Conservation (phyloP, 2,113 vertebrate genomes). For the Microtus ochrogaster region DNA sequence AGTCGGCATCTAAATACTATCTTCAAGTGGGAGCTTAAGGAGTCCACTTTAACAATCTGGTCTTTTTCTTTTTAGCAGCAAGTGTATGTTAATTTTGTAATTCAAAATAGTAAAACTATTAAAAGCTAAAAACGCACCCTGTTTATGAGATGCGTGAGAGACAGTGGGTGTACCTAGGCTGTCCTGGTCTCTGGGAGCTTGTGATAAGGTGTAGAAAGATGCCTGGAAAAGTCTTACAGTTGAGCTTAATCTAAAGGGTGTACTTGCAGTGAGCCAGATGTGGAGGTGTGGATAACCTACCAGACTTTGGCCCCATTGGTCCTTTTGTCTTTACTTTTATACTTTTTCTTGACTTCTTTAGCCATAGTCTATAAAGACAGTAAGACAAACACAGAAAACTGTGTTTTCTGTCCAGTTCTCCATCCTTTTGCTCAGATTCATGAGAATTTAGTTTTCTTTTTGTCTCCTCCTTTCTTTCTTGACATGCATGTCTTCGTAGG, state of each 20-base stretch:
- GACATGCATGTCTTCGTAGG: neutral
- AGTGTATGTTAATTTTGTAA: neutral
- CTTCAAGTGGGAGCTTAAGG: neutral
- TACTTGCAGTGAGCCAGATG: neutral
- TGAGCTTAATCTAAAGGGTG: neutral
- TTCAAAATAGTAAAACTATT: neutral
- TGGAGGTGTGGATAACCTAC: neutral
- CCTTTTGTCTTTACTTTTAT: constrained; percentile 24
- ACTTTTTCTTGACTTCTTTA: neutral
- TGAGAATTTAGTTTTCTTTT: neutral
- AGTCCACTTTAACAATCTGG: neutral
- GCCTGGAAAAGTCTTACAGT: neutral
- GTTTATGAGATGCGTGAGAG: neutral
- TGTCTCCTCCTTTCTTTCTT: neutral
- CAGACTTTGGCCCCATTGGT: neutral
- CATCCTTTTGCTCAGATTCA: neutral
- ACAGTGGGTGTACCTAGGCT: neutral
- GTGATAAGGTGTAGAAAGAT: neutral
- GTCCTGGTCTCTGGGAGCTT: neutral
- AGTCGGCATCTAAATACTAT: neutral
- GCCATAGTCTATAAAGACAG: neutral
- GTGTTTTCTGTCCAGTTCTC: neutral
- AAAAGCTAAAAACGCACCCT: neutral
- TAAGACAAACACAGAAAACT: constrained; percentile 14
- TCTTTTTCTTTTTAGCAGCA: neutral